A percentile compares a stretch with the other conserved stretches of the same genome.
Conservation (phyloP, 2,797 vertebrate genomes). For the Hephaestus fuliginosus region DNA sequence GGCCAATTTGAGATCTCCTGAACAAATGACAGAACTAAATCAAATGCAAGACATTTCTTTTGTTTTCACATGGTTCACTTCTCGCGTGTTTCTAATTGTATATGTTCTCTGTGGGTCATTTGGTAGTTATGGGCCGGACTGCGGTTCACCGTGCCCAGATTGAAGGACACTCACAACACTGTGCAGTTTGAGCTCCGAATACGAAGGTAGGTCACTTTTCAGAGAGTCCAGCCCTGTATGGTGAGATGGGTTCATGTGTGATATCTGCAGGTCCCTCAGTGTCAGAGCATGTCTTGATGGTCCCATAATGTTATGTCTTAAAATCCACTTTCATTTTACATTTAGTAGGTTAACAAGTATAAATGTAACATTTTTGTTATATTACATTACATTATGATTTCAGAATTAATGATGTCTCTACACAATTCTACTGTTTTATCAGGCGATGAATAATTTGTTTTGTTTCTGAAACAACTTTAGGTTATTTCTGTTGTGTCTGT, state of each 20-base stretch:
- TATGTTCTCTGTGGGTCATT: slow-evolving; percentile 21
- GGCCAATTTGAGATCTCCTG: not conserved
- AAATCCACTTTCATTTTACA: not conserved
- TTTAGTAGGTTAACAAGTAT: not conserved
- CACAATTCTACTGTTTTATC: not conserved
- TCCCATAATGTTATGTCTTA: not conserved
- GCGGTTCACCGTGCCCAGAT: slow-evolving; percentile 91
- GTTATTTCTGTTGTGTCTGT: slow-evolving; percentile 55
- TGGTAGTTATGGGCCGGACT: slow-evolving; percentile 90
- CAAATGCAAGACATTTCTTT: not conserved
- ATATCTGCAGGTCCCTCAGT: not conserved
- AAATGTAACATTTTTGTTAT: not conserved
- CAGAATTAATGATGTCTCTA: not conserved
- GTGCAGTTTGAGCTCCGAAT: slow-evolving; percentile 93
- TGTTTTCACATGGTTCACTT: not conserved
- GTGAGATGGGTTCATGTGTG: too few species aligned
- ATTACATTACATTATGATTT: too few species aligned
- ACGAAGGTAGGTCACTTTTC: slow-evolving; percentile 85
- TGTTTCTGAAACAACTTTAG: not conserved
- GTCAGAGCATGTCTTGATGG: too few species aligned
- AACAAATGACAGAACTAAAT: not conserved
- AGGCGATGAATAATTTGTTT: not conserved
- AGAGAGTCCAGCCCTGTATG: not conserved
- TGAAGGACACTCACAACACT: slow-evolving; percentile 84
- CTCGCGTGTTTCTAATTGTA: not conserved